Evolutionary conservation across 2,888 invertebrate species (phyloP).

Genomic region (Argyra leucocephala): DNA sequence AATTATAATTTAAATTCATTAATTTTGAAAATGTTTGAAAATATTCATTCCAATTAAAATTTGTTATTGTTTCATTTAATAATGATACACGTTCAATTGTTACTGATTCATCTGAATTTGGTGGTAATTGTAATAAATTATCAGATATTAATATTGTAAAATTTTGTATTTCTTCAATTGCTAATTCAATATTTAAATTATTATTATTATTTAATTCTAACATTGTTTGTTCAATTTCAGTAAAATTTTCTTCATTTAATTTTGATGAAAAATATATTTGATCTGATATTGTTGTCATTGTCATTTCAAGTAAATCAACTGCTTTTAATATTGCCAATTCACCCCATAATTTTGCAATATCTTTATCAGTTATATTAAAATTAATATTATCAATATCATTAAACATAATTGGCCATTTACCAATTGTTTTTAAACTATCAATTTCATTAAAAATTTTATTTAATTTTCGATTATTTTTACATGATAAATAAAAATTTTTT

Average conservation of each 20-base stretch:
- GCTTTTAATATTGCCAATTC: slow-evolving; percentile 11
- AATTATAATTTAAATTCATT: neutral
- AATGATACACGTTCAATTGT: neutral
- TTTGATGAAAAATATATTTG: slow-evolving; percentile 8
- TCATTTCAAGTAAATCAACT: slow-evolving; percentile 8
- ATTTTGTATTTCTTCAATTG: slow-evolving; percentile 6
- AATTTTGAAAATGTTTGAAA: neutral
- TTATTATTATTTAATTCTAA: neutral
- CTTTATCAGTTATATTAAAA: neutral
- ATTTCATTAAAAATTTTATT: slow-evolving; percentile 8
- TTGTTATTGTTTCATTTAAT: slow-evolving; percentile 12
- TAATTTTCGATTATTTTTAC: slow-evolving; percentile 9
- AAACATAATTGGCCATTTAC: neutral
- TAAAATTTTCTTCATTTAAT: slow-evolving; percentile 2
- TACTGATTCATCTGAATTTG: slow-evolving; percentile 8
- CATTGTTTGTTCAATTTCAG: neutral
- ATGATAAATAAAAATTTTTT: slow-evolving; percentile 11
- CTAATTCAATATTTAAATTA: neutral
- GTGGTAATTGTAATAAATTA: slow-evolving; percentile 6
- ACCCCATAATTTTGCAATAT: slow-evolving; percentile 11
- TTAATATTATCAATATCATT: neutral
- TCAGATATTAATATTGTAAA: neutral
- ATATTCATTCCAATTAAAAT: slow-evolving; percentile 10
- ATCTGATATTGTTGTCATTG: slow-evolving; percentile 8
- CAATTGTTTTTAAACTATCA: neutral